Evolutionary conservation across 2,113 vertebrate genomes (phyloP).

Genomic region (Dinomys branickii): DNA sequence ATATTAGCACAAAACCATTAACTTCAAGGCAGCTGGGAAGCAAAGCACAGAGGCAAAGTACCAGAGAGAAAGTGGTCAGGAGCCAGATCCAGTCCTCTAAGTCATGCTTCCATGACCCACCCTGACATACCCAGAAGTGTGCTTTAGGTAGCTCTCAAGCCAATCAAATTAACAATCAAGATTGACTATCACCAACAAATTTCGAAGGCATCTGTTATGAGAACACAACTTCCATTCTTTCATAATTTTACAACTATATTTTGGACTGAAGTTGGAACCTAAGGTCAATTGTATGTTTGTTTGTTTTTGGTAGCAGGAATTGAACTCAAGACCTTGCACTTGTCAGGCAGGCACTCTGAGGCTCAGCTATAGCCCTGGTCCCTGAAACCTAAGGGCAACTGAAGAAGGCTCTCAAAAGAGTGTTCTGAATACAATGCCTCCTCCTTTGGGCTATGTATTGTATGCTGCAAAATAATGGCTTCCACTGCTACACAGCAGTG

Average conservation of each 20-base stretch:
- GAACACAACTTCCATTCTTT: not conserved
- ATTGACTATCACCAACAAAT: not conserved
- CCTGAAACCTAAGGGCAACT: not conserved
- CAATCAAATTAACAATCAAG: not conserved
- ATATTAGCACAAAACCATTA: not conserved
- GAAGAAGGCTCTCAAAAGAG: not conserved
- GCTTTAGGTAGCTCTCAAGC: not conserved
- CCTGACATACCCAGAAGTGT: not conserved
- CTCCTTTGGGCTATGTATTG: not conserved
- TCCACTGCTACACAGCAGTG: not conserved
- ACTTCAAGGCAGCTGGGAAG: not conserved
- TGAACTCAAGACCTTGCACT: too few species aligned
- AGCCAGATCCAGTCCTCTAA: not conserved
- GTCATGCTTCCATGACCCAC: not conserved
- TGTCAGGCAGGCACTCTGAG: too few species aligned
- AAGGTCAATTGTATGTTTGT: not conserved
- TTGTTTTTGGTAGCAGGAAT: too few species aligned
- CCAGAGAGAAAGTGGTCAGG: not conserved
- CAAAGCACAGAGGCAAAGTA: not conserved
- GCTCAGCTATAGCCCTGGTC: too few species aligned
- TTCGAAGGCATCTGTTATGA: not conserved
- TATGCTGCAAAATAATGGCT: not conserved
- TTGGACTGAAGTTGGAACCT: not conserved
- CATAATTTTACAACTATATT: not conserved
- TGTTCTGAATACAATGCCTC: not conserved